Evolutionary conservation across 2,888 invertebrate genomes (phyloP), one percentile per base, ranked within the genome.

Genomic region (Diabrotica balteata): DNA sequence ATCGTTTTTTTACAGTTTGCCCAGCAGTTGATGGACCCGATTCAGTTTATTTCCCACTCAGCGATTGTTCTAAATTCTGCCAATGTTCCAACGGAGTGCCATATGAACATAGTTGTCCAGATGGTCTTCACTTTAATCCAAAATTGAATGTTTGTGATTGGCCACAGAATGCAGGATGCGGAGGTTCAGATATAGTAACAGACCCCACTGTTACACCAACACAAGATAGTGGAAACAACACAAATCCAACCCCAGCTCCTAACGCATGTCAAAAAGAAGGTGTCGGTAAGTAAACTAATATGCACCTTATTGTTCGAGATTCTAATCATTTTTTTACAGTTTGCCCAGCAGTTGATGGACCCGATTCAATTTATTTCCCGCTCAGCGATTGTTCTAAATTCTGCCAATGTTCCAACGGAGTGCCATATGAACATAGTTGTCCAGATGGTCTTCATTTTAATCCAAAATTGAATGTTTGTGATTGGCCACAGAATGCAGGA

Each of bases 381-480:
- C 68, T 71, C 10, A 52, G 67, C 11, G 70, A 73, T 60, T 75
- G 74, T 49, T 67, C 69, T 4, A 73, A 72, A 54, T 75, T 74
- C 50, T 75, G 68, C 58, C 68, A 71, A 57, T 75, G 75, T 59
- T 71, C 72, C 7, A 76, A 77, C 57, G 78, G 78, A 10, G 68
- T 69, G 7, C 65, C 76, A 0, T 72, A 74, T 50, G 22, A 71
- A 10, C 72, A 73, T 47, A 62, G 68, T 11, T 78, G 78, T 66
- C 75, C 76, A n/a, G 54, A 43, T 11, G 71, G 67, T n/a, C 65
- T 76, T 9, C 73, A 76, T 55, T 78, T 76, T 53, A 75, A 75
- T 64, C 69, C 72, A 0, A 32, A 11, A 7, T 42, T 72, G 59
- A 72, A 74, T 51, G 73, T 74, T 11, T 78, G 77, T 47, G 78